Base-by-base conservation (phyloP, 2,113 vertebrate species). In the Synchiropus splendidus region DNA sequence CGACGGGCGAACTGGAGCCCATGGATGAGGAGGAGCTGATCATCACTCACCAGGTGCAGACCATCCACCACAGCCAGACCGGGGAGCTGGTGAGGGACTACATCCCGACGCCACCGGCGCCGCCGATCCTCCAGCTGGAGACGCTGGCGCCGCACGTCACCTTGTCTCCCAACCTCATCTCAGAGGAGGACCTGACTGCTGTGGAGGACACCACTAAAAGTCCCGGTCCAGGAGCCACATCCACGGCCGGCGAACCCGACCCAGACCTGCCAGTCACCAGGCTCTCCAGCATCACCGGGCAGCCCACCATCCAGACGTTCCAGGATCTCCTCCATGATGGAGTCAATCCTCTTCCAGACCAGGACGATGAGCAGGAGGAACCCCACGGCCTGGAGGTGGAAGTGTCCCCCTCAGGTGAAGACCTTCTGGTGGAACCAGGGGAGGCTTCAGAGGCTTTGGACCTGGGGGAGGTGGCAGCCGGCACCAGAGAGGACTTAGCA, bases 21-120 rank as follows among this genome's bases (percentile, higher is more conserved):
- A n/a, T n/a, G 5, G 64, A 67, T 16, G 66, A 81, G 2, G 59
- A 63, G 17, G 9, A 45, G 16, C 50, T 55, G 1, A 64, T 83
- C 53, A 77, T 84, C 36, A 73, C 72, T 8, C 76, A 84, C 10
- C 41, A 68, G 53, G 60, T 81, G 33, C 58, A 84, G 54, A 83
- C 72, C 39, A 74, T 82, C 37, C 52, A 64, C 53, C 58, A 58
- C 1, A 35, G 61, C 2, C 67, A 75, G 63, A 80, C 65, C 0
- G 67, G 61, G 1, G 65, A 82, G 56, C 79, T 81, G 9, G 60
- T 74, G 41, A 72, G 51, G 18, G 51, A 72, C 39, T 66, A 59
- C 35, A 39, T 64, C 9, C 64, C 60, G 1, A 67, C 45, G 8
- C 39, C 62, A 16, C 49, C 68, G 6, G 31, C 35, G 18, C 49